Conservation (phyloP, 2,888 invertebrate species). For the Coecobrya sp. region DNA sequence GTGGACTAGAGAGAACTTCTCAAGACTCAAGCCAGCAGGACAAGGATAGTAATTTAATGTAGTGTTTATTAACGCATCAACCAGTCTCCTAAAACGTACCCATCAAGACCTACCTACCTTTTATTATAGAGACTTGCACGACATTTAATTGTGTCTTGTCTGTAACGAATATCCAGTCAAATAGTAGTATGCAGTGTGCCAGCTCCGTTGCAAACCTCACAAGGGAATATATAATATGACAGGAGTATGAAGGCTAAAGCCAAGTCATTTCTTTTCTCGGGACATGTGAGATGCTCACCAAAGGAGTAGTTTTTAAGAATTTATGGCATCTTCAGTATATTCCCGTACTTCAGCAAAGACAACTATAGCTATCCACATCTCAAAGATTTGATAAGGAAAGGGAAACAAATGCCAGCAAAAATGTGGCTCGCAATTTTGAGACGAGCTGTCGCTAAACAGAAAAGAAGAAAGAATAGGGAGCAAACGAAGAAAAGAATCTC, state of each 20-base stretch:
- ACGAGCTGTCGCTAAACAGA: background rate
- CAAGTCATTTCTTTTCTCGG: background rate
- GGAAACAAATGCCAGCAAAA: background rate
- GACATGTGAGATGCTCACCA: background rate
- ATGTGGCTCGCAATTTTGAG: background rate
- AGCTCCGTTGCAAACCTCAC: background rate
- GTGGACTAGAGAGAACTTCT: background rate
- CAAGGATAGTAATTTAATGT: constrained; percentile 7
- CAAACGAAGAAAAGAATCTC: background rate
- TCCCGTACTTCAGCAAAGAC: background rate
- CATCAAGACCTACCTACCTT: background rate
- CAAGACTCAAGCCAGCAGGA: background rate
- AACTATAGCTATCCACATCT: background rate
- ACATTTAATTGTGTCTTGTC: background rate
- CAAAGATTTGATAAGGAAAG: background rate
- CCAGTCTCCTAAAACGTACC: background rate
- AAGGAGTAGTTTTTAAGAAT: background rate
- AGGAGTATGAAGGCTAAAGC: constrained; percentile 1
- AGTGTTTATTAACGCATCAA: background rate
- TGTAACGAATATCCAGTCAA: background rate
- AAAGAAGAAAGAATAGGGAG: background rate
- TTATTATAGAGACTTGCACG: background rate
- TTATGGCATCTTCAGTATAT: background rate
- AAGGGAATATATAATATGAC: constrained; percentile 4
- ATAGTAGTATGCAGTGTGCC: background rate